phyloP scores from a whole-genome alignment of 30 jellyfish, hydroid and myxozoan genomes.

The Aurelia coerulea region DNA sequence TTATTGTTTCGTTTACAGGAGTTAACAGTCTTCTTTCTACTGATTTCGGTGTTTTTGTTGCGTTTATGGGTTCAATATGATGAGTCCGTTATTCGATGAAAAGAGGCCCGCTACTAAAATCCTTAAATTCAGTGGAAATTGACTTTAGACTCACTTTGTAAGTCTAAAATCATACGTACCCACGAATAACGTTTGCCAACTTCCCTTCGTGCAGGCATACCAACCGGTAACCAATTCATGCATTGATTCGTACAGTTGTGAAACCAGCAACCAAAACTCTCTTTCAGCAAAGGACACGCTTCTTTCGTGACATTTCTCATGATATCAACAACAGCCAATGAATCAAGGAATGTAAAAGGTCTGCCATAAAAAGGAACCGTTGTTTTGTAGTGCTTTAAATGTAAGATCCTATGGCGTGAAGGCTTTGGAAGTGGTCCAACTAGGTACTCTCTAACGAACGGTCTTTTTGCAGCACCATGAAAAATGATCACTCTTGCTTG shows the following conservation, averaged over 20 bases:
- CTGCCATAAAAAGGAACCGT: constrained; percentile 41
- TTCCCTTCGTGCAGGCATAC: constrained; percentile 44
- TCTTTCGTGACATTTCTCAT: constrained; percentile 11
- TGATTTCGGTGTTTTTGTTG: no score
- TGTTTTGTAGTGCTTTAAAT: constrained; percentile 24
- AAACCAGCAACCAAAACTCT: constrained; percentile 64
- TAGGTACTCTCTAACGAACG: constrained; percentile 55
- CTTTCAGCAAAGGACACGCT: constrained; percentile 58
- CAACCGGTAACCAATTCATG: constrained; percentile 25
- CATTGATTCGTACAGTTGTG: constrained; percentile 65
- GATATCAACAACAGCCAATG: not conserved
- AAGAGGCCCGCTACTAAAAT: no score
- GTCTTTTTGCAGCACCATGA: constrained; percentile 33
- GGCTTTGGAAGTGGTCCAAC: constrained; percentile 71
- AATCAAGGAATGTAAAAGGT: constrained; percentile 43
- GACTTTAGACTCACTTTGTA: no score
- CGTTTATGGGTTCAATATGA: no score
- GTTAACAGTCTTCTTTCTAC: no score
- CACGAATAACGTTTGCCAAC: constrained; percentile 54
- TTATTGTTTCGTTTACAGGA: no score
- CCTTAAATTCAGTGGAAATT: no score
- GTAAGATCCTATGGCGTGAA: constrained; percentile 1
- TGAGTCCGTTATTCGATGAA: no score
- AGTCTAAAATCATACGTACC: constrained; percentile 26
- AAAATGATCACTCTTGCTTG: constrained; percentile 61